Percentiles rank a stretch among this genome's conserved stretches.
Conservation (phyloP, 2,888 invertebrate species). For the Aradus depressus region DNA sequence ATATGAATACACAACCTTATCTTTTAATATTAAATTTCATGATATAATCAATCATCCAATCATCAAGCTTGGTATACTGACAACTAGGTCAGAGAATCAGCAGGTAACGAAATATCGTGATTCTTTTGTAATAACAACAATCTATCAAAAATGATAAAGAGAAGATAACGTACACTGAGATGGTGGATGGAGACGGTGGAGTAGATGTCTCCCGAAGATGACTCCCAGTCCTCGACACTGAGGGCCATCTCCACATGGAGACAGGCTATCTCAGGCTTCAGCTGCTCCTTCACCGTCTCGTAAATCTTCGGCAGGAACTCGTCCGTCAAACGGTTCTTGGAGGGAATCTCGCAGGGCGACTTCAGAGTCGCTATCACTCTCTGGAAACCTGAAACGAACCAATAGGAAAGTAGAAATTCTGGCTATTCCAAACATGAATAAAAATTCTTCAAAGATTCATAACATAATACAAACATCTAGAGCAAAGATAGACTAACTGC, state of each 20-base stretch:
- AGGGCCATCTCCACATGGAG: conserved; percentile 36
- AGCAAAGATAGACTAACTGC: not conserved
- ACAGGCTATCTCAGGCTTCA: conserved; percentile 29
- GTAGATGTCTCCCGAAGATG: conserved; percentile 35
- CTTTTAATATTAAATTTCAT: too few species aligned
- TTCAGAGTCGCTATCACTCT: conserved; percentile 38
- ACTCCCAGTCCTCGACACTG: conserved; percentile 40
- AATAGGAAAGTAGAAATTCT: not conserved
- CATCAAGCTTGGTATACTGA: too few species aligned
- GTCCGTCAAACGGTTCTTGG: conserved; percentile 39
- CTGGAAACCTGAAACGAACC: conserved; percentile 37
- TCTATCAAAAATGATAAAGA: too few species aligned
- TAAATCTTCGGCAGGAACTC: conserved; percentile 40
- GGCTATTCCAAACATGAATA: not conserved
- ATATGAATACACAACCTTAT: too few species aligned
- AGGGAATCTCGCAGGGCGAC: conserved; percentile 40
- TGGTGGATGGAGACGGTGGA: conserved; percentile 39
- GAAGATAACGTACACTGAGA: too few species aligned
- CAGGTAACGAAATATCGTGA: too few species aligned
- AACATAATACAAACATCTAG: not conserved
- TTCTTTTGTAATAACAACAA: too few species aligned
- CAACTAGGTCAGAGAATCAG: too few species aligned
- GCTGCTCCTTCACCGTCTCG: conserved; percentile 37
- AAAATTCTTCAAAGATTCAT: too few species aligned
- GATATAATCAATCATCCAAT: too few species aligned